Evolutionary conservation across 2,888 invertebrate genomes (phyloP).

Genomic region (Allophyes oxyacanthae): DNA sequence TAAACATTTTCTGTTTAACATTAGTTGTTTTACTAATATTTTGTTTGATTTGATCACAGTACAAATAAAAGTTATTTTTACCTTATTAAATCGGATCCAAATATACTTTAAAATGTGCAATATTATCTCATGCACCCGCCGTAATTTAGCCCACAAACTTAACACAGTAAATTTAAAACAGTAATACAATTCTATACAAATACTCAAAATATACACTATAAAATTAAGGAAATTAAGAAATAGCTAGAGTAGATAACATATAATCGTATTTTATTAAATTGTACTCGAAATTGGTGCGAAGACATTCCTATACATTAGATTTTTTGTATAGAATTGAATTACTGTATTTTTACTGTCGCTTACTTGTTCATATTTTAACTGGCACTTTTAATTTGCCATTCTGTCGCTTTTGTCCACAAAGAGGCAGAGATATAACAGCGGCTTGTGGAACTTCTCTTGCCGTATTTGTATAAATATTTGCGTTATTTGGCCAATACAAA

Average conservation of each 20-base stretch:
- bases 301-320: slow-evolving; percentile 28
- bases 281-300: slow-evolving; percentile 39
- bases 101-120: not conserved
- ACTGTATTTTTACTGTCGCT: slow-evolving; percentile 9
- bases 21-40: slow-evolving; percentile 31
- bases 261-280: slow-evolving; percentile 46
- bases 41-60: slow-evolving; percentile 12
- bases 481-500: too few species aligned
- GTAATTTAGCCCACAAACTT: slow-evolving; percentile 15
- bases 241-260: slow-evolving; percentile 45
- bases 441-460: too few species aligned
- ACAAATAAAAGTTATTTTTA: not conserved
- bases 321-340: slow-evolving; percentile 42
- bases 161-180: slow-evolving; percentile 13
- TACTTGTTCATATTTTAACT: too few species aligned
- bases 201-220: slow-evolving; percentile 14
- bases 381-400: too few species aligned
- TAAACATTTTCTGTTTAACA: not conserved
- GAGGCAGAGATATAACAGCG: too few species aligned
- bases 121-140: slow-evolving; percentile 20
- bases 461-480: too few species aligned
- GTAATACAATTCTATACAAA: slow-evolving; percentile 46
- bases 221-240: slow-evolving; percentile 19
- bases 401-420: not conserved
- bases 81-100: not conserved